Evolutionary conservation across 2,797 vertebrate genomes (phyloP).

Genomic region (Brachyalestes nurse): DNA sequence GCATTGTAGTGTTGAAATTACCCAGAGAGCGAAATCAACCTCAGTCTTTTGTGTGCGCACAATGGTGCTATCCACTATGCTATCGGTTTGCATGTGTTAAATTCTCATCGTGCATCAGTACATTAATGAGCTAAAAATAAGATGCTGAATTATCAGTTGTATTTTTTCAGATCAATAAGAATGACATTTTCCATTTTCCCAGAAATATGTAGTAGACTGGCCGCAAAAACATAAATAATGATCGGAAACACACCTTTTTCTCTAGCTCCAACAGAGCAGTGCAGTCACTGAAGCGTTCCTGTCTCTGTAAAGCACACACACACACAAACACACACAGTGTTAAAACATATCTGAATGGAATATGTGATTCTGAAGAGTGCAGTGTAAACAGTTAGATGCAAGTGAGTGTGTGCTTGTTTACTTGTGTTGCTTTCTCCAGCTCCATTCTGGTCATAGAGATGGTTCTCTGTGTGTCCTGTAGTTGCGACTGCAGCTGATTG

Average conservation of each 20-base stretch:
- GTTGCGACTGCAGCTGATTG: slow-evolving; percentile 81
- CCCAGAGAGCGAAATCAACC: too few relatives aligned
- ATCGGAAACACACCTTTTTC: slow-evolving; percentile 75
- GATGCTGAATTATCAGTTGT: not conserved
- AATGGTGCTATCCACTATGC: too few relatives aligned
- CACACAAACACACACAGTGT: slow-evolving; percentile 2
- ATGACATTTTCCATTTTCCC: not conserved
- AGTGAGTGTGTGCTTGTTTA: slow-evolving; percentile 42
- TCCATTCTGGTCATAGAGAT: slow-evolving; percentile 81
- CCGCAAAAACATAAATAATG: not conserved
- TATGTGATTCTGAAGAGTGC: not conserved
- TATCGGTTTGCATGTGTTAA: too few relatives aligned
- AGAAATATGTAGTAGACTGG: not conserved
- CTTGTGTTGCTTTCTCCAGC: slow-evolving; percentile 85
- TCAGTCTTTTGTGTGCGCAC: too few relatives aligned
- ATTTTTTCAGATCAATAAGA: not conserved
- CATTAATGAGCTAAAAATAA: not conserved
- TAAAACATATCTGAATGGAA: not conserved
- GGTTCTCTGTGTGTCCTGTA: slow-evolving; percentile 83
- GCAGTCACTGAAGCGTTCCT: slow-evolving; percentile 84
- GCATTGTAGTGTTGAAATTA: too few relatives aligned
- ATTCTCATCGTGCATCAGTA: too few relatives aligned
- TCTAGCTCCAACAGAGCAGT: slow-evolving; percentile 83
- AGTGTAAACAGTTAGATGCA: not conserved
- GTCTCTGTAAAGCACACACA: slow-evolving; percentile 73